Percentiles rank a stretch among this genome's conserved stretches.
Evolutionary conservation across 2,113 vertebrate genomes (phyloP).

Genomic region (Penelope pileata): DNA sequence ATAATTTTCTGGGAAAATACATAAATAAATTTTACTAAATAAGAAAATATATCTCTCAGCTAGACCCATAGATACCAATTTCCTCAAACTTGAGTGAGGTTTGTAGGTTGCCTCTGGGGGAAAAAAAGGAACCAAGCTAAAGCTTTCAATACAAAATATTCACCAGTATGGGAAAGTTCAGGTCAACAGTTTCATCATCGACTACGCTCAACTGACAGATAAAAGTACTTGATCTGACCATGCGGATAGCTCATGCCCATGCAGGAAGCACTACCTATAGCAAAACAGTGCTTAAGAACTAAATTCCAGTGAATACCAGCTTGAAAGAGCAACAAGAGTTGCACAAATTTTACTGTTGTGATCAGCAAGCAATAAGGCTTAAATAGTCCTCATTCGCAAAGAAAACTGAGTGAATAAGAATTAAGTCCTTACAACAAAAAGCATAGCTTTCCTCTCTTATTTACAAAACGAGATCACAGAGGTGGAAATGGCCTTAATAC

Average conservation of each 20-base stretch:
- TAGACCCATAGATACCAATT: neutral
- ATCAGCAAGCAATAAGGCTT: neutral
- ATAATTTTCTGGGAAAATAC: neutral
- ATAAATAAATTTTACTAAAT: neutral
- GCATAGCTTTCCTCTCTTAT: neutral
- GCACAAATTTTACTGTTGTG: neutral
- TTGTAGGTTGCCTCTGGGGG: neutral
- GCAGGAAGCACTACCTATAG: neutral
- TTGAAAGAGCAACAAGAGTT: neutral
- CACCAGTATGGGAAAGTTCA: neutral
- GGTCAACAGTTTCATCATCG: neutral
- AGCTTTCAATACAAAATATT: neutral
- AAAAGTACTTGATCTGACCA: neutral
- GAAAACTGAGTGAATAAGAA: neutral
- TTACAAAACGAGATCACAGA: neutral
- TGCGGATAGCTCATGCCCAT: neutral
- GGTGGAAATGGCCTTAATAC: neutral
- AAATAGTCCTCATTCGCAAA: neutral
- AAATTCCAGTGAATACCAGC: neutral
- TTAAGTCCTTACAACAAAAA: neutral
- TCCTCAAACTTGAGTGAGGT: neutral
- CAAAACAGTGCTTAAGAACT: neutral
- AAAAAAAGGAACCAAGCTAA: neutral
- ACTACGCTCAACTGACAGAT: neutral
- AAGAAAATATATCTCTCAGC: neutral